A percentile compares a stretch with the other conserved stretches of the same genome.
Evolutionary conservation across 1,140 invertebrate genomes (phyloP).

Genomic region (Temnothorax longispinosus): DNA sequence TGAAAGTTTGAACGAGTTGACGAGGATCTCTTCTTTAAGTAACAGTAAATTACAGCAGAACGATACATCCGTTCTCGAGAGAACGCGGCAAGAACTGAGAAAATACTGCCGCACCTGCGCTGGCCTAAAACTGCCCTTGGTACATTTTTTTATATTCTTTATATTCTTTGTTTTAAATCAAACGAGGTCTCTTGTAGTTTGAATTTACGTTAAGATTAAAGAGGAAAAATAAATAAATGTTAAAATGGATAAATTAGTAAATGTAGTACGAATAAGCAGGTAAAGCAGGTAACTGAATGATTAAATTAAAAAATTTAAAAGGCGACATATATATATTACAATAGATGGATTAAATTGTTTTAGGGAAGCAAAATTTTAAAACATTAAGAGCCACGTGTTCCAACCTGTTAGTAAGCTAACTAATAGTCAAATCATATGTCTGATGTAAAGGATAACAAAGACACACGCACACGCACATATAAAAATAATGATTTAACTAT

Average conservation of each 20-base stretch:
- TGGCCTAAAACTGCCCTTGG: slow-evolving; percentile 81
- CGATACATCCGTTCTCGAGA: slow-evolving; percentile 40
- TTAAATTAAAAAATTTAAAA: too few relatives aligned
- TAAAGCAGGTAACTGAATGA: too few relatives aligned
- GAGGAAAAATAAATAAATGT: not conserved
- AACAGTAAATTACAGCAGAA: slow-evolving; percentile 50
- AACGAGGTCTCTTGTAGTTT: not conserved
- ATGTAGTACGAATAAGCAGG: too few relatives aligned
- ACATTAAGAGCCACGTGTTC: too few relatives aligned
- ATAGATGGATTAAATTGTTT: too few relatives aligned
- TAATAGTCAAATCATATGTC: too few relatives aligned
- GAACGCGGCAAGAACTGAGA: slow-evolving; percentile 74
- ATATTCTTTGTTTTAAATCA: not conserved
- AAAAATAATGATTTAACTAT: too few relatives aligned
- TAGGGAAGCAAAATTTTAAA: too few relatives aligned
- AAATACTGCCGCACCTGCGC: slow-evolving; percentile 84
- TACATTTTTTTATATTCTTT: not conserved
- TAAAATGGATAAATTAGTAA: not conserved
- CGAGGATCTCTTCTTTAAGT: slow-evolving; percentile 68
- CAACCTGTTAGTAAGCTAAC: too few relatives aligned
- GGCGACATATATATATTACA: too few relatives aligned
- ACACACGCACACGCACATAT: too few relatives aligned
- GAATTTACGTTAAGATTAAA: not conserved
- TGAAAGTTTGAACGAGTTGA: slow-evolving; percentile 75
- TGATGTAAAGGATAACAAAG: too few relatives aligned